A percentile compares a stretch with the other conserved stretches of the same genome.
These are phyloP conservation scores for Smittia aterrima DNA, from an alignment of 2,888 invertebrate species.

Conservation along the genomic window DNA sequence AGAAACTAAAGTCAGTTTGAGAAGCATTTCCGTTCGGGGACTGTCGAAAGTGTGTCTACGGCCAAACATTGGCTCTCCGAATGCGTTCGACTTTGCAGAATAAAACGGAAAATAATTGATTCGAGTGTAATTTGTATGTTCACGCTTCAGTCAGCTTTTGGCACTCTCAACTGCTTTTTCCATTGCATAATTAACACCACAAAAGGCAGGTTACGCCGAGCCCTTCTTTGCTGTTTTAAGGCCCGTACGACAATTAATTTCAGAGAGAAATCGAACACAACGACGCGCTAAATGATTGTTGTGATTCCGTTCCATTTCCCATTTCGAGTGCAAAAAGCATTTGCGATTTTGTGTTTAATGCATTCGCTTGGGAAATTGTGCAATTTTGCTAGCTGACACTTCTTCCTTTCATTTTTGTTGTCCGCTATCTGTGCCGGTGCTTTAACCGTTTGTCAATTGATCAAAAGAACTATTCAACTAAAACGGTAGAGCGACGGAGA, in stretches of 20 bases:
- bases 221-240: background rate
- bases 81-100: background rate
- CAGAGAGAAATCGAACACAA: background rate
- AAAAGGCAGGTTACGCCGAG: constrained; percentile 36
- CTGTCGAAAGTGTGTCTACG: background rate
- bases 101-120: background rate
- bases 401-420: background rate
- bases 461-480: constrained; percentile 10
- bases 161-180: constrained; percentile 1
- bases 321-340: background rate
- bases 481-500: constrained; percentile 2
- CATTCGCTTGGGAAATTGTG: constrained; percentile 9
- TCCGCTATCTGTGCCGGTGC: constrained; percentile 21
- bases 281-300: constrained; percentile 9
- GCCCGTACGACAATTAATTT: constrained; percentile 30
- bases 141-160: background rate
- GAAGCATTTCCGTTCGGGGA: background rate
- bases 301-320: constrained; percentile 40
- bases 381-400: constrained; percentile 33
- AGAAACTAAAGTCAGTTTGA: background rate
- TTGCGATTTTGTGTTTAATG: constrained; percentile 15
- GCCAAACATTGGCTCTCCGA: background rate
- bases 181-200: constrained; percentile 42
- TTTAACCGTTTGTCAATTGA: background rate
- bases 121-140: background rate